Percentiles rank a stretch among this genome's conserved stretches.
phyloP scores from a whole-genome alignment of 2,113 vertebrate genomes.

The Zeus faber region DNA sequence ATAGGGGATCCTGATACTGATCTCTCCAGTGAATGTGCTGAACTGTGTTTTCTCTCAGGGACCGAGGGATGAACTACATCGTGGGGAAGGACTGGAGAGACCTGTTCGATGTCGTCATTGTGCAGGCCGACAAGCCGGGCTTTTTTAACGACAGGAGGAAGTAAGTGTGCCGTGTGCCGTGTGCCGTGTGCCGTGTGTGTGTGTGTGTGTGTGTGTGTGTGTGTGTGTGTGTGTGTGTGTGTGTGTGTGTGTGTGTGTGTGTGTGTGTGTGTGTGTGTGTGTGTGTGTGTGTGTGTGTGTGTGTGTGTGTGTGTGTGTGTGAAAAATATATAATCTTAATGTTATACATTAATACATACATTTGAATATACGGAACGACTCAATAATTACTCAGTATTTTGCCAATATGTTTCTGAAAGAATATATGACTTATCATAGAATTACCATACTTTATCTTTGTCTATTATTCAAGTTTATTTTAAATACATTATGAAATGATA shows the following conservation, averaged over 20 bases:
- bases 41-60: no score
- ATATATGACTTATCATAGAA: no score
- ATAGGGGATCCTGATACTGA: no score
- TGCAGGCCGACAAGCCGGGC: conserved; percentile 94
- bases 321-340: no score
- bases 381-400: no score
- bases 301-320: conserved; percentile 35
- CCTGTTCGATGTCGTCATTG: conserved; percentile 96
- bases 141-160: conserved; percentile 97
- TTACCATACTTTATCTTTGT: no score
- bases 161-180: conserved; percentile 67
- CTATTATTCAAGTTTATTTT: no score
- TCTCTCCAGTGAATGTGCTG: no score
- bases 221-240: background rate
- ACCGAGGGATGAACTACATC: conserved; percentile 94
- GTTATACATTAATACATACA: no score
- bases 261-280: background rate
- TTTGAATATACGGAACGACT: no score
- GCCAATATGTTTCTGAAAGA: no score
- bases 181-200: background rate
- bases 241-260: background rate
- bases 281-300: background rate
- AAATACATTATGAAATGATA: no score
- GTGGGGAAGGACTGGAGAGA: conserved; percentile 97
- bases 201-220: background rate